Base-by-base conservation (phyloP, 2,888 invertebrate genomes). In the Cryptocheilus praepositus region DNA sequence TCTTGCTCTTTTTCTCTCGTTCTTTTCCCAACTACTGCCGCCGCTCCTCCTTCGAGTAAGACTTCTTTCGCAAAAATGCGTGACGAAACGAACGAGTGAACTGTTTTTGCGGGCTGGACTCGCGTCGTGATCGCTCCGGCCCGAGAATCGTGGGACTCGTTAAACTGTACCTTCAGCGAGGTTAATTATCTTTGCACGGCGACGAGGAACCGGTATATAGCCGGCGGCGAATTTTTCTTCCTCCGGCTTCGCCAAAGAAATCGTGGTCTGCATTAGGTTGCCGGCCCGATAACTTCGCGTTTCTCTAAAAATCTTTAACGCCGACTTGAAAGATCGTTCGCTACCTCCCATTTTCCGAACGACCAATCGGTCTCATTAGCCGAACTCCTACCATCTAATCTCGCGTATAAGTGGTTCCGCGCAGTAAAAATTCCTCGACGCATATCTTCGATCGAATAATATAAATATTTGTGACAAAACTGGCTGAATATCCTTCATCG, bases 121-220 rank as follows among this genome's bases (percentile, higher is more conserved):
- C 69, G 67, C 68, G 72, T 79, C 72, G 73, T 76, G 74, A 73
- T 79, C 71, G 67, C 71, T 72, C 59, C 64, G 43, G 43, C 36
- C 36, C 36, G 61, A 59, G 73, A 79, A 73, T 83, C 78, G 79
- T 79, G 80, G 77, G 76, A 81, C 81, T 82, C 73, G 80, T 81
- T 80, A 79, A 74, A 70, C 59, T 64, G 70, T 74, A 62, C 58
- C 66, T 66, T 61, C 67, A 64, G 55, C 65, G 64, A 59, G 69
- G 67, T 74, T 77, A 71, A 73, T 76, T 77, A 76, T 73, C 76
- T 71, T 51, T 51, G 62, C 66, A 74, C 69, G 77, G 71, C 65
- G 72, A 77, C 58, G 54, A 13, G 19, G 28, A 59, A 64, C 64
- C 64, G 67, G 66, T 60, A 65, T 65, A 46, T 58, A 49, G 57